phyloP scores from a whole-genome alignment of 2,888 invertebrate species.

The Agrotis ipsilon region DNA sequence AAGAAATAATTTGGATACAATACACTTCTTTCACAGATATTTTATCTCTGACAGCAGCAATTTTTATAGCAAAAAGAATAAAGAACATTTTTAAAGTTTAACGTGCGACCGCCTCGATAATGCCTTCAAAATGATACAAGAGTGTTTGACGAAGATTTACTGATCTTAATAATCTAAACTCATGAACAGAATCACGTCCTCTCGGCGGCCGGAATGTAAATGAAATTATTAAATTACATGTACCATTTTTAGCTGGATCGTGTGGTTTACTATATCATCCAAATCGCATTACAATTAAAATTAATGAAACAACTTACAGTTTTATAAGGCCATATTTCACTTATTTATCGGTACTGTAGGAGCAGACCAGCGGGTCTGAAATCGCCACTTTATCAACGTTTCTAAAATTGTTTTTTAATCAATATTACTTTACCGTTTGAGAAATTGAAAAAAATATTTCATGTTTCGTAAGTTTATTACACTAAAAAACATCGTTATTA shows the following conservation, averaged over 20 bases:
- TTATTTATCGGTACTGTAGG: background rate
- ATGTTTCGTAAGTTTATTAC: no score
- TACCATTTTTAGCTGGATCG: background rate
- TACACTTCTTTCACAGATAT: background rate
- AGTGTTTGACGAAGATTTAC: background rate
- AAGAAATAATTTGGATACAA: slow-evolving; percentile 1
- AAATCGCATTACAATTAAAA: background rate
- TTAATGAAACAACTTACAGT: background rate
- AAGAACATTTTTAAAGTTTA: background rate
- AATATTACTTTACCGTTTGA: no score
- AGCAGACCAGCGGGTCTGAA: background rate
- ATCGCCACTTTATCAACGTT: no score
- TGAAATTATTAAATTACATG: background rate
- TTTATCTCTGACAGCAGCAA: background rate
- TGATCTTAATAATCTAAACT: background rate
- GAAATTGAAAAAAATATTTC: no score
- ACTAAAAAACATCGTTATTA: no score
- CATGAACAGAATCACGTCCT: background rate
- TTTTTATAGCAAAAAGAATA: background rate
- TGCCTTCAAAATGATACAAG: background rate
- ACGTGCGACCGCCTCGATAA: background rate
- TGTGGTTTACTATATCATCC: background rate
- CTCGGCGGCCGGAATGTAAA: background rate
- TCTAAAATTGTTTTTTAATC: no score
- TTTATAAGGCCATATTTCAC: slow-evolving; percentile 5